A percentile compares a stretch with the other conserved stretches of the same genome.
Conservation (phyloP, 2,888 invertebrate species). For the Coelogynopora nodosa region DNA sequence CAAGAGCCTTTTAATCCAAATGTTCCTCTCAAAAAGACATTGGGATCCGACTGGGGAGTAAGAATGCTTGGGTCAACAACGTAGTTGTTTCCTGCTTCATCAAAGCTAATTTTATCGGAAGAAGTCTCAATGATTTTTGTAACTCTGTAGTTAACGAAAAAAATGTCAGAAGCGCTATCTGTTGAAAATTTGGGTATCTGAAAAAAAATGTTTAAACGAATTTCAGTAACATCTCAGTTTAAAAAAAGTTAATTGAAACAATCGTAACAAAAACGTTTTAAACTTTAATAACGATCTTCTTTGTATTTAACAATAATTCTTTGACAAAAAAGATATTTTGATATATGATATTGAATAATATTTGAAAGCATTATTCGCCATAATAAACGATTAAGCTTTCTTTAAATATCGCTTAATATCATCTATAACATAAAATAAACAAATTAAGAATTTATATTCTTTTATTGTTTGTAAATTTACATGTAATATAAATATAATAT, state of each 20-base stretch:
- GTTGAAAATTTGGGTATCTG: neutral
- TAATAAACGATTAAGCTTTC: too few species aligned
- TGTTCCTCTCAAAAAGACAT: slow-evolving; percentile 23
- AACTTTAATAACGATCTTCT: too few species aligned
- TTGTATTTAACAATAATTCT: too few species aligned
- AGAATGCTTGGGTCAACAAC: neutral
- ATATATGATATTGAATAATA: too few species aligned
- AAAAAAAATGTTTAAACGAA: neutral
- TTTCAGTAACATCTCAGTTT: neutral
- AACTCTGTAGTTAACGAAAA: neutral
- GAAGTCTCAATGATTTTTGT: neutral
- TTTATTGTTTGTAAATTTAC: too few species aligned
- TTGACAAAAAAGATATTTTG: too few species aligned
- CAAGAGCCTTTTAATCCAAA: slow-evolving; percentile 33
- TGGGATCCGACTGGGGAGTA: neutral
- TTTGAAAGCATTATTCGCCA: too few species aligned
- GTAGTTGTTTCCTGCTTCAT: neutral
- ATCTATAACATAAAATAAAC: too few species aligned
- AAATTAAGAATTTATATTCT: too few species aligned
- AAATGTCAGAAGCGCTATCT: neutral
- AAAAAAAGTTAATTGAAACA: neutral
- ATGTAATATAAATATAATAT: too few species aligned
- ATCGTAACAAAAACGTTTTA: too few species aligned
- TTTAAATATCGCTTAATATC: too few species aligned
- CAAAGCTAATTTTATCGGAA: neutral